A percentile compares a stretch with the other conserved stretches of the same genome.
Conservation (phyloP, 2,888 invertebrate genomes). For the Nephrotoma appendiculata region DNA sequence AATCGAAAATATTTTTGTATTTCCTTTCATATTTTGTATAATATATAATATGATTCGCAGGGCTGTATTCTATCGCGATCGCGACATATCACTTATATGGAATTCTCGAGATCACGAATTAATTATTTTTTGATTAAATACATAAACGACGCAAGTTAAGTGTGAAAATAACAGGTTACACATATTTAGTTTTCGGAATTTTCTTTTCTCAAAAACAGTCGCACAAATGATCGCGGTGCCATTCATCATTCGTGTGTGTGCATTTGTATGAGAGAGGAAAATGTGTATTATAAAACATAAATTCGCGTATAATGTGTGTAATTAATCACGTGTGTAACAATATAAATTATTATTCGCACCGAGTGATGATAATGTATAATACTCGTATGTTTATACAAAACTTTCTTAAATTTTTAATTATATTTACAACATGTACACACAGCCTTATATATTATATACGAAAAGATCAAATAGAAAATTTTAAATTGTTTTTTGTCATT, state of each 20-base stretch:
- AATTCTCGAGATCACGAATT: background rate
- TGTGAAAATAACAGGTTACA: background rate
- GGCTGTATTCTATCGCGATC: background rate
- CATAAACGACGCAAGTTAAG: background rate
- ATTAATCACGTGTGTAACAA: background rate
- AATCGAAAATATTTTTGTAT: background rate
- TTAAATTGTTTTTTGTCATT: background rate
- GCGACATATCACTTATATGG: background rate
- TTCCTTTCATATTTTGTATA: background rate
- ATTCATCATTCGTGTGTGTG: background rate
- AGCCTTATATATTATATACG: background rate
- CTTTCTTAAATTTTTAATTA: background rate
- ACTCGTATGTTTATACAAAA: background rate
- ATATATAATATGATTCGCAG: background rate
- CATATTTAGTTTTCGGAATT: background rate
- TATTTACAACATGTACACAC: background rate
- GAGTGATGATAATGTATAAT: background rate
- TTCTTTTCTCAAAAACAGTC: background rate
- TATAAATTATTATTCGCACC: background rate
- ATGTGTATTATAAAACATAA: background rate
- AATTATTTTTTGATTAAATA: background rate
- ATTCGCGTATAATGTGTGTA: background rate
- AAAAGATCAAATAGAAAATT: background rate
- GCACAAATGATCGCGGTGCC: background rate
- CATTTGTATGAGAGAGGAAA: background rate